Conservation (phyloP, 2,797 vertebrate species). For the Menidia menidia region DNA sequence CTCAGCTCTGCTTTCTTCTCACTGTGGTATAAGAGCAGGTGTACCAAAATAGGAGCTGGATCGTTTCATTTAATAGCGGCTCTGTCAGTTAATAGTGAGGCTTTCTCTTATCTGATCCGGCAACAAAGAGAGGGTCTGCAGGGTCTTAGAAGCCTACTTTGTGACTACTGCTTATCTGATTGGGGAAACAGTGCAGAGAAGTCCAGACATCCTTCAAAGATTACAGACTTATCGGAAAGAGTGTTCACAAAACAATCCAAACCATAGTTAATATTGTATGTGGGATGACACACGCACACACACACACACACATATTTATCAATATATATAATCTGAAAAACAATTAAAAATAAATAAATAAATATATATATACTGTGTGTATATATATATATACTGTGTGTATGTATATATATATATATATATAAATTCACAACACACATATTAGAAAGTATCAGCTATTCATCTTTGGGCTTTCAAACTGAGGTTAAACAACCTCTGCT, state of each 20-base stretch:
- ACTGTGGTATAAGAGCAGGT: slow-evolving; percentile 49
- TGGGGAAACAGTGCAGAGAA: slow-evolving; percentile 36
- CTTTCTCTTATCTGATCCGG: slow-evolving; percentile 72
- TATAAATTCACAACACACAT: not conserved
- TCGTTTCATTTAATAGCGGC: slow-evolving; percentile 67
- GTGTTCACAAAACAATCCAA: slow-evolving; percentile 31
- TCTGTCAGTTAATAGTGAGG: slow-evolving; percentile 62
- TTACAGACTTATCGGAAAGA: slow-evolving; percentile 55
- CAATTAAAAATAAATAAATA: too few relatives aligned
- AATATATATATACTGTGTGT: too few relatives aligned
- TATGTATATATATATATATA: not conserved
- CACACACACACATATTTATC: too few relatives aligned
- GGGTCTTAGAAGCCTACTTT: slow-evolving; percentile 64
- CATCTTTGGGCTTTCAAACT: too few relatives aligned
- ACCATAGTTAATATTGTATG: not conserved
- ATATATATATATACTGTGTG: too few relatives aligned
- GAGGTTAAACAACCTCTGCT: too few relatives aligned
- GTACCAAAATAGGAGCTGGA: slow-evolving; percentile 51
- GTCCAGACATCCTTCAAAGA: slow-evolving; percentile 52
- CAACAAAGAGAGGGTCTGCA: slow-evolving; percentile 62
- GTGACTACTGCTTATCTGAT: slow-evolving; percentile 74
- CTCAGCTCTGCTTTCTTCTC: slow-evolving; percentile 14
- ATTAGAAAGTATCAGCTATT: not conserved
- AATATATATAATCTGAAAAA: too few relatives aligned
- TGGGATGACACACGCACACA: too few relatives aligned